Conservation (phyloP, 2,797 vertebrate genomes). For the Hippoglossus hippoglossus region DNA sequence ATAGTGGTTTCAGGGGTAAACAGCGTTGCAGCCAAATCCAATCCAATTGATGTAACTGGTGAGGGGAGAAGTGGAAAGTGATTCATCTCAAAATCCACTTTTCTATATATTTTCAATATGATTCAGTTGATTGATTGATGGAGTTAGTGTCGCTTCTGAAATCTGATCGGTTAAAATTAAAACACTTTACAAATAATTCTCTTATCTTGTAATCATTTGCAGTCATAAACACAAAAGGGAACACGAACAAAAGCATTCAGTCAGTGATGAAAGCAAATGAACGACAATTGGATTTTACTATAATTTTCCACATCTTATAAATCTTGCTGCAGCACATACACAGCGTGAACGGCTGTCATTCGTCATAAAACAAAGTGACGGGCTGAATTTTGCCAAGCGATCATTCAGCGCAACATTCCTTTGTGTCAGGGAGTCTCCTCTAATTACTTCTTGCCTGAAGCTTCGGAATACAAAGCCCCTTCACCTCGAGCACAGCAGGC, state of each 20-base stretch:
- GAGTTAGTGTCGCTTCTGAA: not conserved
- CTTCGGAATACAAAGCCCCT: slow-evolving; percentile 71
- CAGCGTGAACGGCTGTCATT: slow-evolving; percentile 39
- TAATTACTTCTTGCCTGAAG: slow-evolving; percentile 82
- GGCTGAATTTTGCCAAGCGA: slow-evolving; percentile 56
- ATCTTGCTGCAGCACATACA: slow-evolving; percentile 4
- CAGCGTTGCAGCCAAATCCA: too few species aligned
- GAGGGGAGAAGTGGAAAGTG: too few species aligned
- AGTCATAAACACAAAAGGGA: not conserved
- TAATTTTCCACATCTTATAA: slow-evolving; percentile 6
- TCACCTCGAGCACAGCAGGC: slow-evolving; percentile 70
- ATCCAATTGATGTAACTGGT: too few species aligned
- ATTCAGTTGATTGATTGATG: not conserved
- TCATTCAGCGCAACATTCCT: slow-evolving; percentile 84
- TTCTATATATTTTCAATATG: not conserved
- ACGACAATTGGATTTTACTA: slow-evolving; percentile 2
- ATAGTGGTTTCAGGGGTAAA: too few species aligned
- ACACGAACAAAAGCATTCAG: slow-evolving; percentile 16
- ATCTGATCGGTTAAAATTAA: not conserved
- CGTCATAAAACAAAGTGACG: slow-evolving; percentile 39
- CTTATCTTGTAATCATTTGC: not conserved
- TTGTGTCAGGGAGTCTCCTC: slow-evolving; percentile 82
- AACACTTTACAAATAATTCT: not conserved
- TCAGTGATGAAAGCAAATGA: not conserved
- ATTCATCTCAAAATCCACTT: too few species aligned